Evolutionary conservation across 2,888 invertebrate species (phyloP).

Genomic region (Harpalus rubripes): DNA sequence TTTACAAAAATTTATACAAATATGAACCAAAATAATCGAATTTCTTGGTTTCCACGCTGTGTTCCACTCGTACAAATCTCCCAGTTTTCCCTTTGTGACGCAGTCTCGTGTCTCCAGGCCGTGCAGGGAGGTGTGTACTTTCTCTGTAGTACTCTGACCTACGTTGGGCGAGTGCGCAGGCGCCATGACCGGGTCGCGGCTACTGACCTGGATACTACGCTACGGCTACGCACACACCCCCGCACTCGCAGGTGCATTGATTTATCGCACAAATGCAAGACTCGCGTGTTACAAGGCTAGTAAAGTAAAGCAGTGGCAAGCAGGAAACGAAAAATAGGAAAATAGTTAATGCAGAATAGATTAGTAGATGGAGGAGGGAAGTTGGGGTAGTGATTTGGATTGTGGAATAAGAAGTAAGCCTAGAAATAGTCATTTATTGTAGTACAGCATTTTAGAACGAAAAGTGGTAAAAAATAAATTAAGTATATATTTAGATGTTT

Average conservation of each 20-base stretch:
- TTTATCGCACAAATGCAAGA: constrained; percentile 71
- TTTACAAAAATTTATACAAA: too few relatives aligned
- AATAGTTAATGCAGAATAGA: too few relatives aligned
- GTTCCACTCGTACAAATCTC: constrained; percentile 40
- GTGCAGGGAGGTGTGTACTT: constrained; percentile 71
- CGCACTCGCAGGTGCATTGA: constrained; percentile 75
- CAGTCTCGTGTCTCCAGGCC: constrained; percentile 67
- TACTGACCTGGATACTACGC: constrained; percentile 75
- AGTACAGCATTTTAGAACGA: too few relatives aligned
- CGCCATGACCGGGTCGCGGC: constrained; percentile 75
- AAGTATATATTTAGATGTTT: too few relatives aligned
- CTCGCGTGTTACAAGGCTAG: constrained; percentile 17
- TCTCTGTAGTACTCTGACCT: constrained; percentile 70
- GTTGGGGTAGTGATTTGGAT: too few relatives aligned
- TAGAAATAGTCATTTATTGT: too few relatives aligned
- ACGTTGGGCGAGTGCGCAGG: constrained; percentile 70
- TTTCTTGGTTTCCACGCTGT: background rate
- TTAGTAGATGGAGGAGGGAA: too few relatives aligned
- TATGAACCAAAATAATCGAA: too few relatives aligned
- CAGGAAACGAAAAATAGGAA: too few relatives aligned
- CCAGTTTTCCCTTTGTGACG: constrained; percentile 1
- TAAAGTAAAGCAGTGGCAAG: background rate
- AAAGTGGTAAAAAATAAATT: too few relatives aligned
- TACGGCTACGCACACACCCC: constrained; percentile 62
- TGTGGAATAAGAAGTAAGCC: too few relatives aligned